Evolutionary conservation across 2,888 invertebrate genomes (phyloP).

Genomic region (Thymelicus sylvestris): DNA sequence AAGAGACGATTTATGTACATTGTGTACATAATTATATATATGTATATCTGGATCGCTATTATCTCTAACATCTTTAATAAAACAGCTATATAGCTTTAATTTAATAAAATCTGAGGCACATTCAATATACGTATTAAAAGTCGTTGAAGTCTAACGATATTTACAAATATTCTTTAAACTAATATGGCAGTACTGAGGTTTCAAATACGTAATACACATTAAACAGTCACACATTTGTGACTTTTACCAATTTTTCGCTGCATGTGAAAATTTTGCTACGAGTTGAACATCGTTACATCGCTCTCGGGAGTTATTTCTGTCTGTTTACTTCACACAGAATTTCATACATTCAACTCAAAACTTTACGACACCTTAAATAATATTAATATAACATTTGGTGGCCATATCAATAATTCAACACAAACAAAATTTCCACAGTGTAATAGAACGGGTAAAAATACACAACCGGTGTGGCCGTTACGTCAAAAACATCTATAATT

Average conservation of each 20-base stretch:
- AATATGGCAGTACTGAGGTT: constrained; percentile 83
- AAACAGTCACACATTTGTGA: constrained; percentile 47
- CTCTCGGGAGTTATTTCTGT: not conserved
- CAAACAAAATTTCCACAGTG: constrained; percentile 29
- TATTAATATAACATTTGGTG: constrained; percentile 40
- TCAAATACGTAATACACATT: constrained; percentile 54
- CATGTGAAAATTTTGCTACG: constrained; percentile 22
- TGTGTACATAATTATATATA: not conserved
- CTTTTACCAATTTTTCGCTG: constrained; percentile 30
- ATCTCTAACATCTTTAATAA: constrained; percentile 62
- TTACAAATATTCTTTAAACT: constrained; percentile 68
- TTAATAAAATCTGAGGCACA: constrained; percentile 82
- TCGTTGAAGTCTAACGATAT: constrained; percentile 54
- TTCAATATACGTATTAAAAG: constrained; percentile 74
- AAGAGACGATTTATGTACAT: not conserved
- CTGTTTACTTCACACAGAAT: constrained; percentile 13
- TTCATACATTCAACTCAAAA: constrained; percentile 37
- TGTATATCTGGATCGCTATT: constrained; percentile 46
- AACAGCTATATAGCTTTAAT: constrained; percentile 58
- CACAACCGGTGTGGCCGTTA: constrained; percentile 57
- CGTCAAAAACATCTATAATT: constrained; percentile 56
- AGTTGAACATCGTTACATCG: constrained; percentile 1
- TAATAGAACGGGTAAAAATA: constrained; percentile 45
- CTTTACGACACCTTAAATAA: constrained; percentile 42
- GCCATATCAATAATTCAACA: constrained; percentile 37